phyloP scores from a whole-genome alignment of 2,797 vertebrate species.

The Epinephelus malabaricus region DNA sequence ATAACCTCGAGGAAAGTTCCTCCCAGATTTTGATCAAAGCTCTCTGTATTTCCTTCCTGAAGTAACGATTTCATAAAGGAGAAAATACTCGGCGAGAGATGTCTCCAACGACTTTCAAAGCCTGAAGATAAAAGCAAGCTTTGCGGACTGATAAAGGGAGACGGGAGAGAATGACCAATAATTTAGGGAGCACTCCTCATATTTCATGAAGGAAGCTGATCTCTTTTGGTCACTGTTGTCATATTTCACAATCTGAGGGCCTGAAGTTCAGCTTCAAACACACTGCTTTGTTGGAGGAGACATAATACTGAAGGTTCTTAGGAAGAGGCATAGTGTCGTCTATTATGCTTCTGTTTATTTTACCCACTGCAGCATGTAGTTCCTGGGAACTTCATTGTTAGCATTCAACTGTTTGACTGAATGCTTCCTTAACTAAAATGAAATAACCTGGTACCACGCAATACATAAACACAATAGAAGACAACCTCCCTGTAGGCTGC shows the following conservation, averaged over 20 bases:
- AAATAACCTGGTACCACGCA: neutral
- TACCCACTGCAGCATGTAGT: neutral
- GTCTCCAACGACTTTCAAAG: slow-evolving; percentile 2
- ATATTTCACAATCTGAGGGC: slow-evolving; percentile 23
- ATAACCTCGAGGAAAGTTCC: slow-evolving; percentile 21
- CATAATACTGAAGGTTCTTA: neutral
- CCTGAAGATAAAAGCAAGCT: slow-evolving; percentile 3
- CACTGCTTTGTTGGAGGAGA: slow-evolving; percentile 14
- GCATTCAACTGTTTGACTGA: neutral
- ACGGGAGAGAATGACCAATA: neutral
- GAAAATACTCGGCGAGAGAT: slow-evolving; percentile 10
- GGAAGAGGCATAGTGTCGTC: neutral
- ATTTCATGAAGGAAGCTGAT: slow-evolving; percentile 9
- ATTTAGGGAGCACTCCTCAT: slow-evolving; percentile 9
- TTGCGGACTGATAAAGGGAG: slow-evolving; percentile 7
- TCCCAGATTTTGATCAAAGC: slow-evolving; percentile 7
- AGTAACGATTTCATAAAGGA: slow-evolving; percentile 6
- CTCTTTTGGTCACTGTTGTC: slow-evolving; percentile 22
- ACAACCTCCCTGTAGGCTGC: no score
- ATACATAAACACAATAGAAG: no score
- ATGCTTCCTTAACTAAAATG: neutral
- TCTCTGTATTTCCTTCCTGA: neutral
- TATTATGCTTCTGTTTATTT: neutral
- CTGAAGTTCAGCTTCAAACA: slow-evolving; percentile 25
- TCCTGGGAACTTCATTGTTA: neutral